Evolutionary conservation across 2,113 vertebrate species (phyloP), one percentile per base, ranked within the genome.

Genomic region (Micronycteris hirsuta): DNA sequence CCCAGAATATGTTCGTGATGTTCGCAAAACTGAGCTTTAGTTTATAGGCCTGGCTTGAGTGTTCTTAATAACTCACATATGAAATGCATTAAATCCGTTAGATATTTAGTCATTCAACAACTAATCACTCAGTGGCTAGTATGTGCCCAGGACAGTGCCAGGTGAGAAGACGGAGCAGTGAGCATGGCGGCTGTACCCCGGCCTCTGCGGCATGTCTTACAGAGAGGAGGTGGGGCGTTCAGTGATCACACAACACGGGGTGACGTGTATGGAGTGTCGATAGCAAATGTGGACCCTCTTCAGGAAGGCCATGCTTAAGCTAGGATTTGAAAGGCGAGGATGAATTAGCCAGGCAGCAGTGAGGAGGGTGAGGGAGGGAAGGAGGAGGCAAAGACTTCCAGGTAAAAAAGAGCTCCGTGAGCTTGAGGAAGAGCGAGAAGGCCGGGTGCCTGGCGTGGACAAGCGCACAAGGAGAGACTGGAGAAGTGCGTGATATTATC

Each of bases 301-400:
- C 14, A 63, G 54, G 28, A 63, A 47, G 71, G 3, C 1, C 7
- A 20, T 41, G 4, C 15, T 36, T 49, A 71, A 63, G 58, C 28
- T 65, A 47, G 24, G 4, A 13, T 65, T 63, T 83, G 56, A 89
- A 78, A 78, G 24, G 38, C 2, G 6, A 74, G 41, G 54, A 82
- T 58, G 70, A 73, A 63, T 77, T 77, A 36, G 17, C 28, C 22
- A 28, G 36, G 26, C 45, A 56, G 84, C 92, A 38, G 17, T 16
- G 24, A n/a, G 22, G 20, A 49, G 33, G 2, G 28, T 0, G 0
- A 5, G 0, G 6, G 3, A 24, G 41, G 8, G 10, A 38, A 70
- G 56, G 49, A 33, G 70, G 83, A 26, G 16, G 24, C 7, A 41
- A n/a, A 43, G 47, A n/a, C 24, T 13, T 54, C 63, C 3, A 33